phyloP scores from a whole-genome alignment of 1,140 invertebrate species.

The Adelges cooleyi region DNA sequence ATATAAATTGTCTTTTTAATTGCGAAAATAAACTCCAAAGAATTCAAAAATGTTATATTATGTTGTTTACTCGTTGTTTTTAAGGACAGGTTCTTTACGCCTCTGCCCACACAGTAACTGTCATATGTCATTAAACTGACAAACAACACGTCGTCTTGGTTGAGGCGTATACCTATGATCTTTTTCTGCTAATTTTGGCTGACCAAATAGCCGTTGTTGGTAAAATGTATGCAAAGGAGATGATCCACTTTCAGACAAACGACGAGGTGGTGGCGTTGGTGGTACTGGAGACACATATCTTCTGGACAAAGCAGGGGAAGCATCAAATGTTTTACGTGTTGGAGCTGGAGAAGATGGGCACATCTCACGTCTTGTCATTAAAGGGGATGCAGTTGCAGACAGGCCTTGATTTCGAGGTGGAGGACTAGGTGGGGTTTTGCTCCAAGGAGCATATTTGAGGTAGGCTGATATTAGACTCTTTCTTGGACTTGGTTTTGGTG shows the following conservation, averaged over 20 bases:
- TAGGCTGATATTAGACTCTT: constrained; percentile 35
- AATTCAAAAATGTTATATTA: background rate
- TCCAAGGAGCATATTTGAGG: constrained; percentile 30
- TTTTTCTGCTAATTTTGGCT: constrained; percentile 20
- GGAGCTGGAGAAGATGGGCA: constrained; percentile 37
- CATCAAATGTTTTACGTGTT: constrained; percentile 32
- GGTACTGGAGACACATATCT: constrained; percentile 53
- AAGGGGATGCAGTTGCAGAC: constrained; percentile 43
- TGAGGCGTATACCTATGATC: constrained; percentile 57
- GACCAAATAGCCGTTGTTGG: constrained; percentile 35
- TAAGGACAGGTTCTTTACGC: constrained; percentile 23
- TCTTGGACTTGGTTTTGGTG: constrained; percentile 50
- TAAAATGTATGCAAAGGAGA: constrained; percentile 46
- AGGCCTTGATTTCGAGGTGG: constrained; percentile 50
- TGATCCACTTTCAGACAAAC: constrained; percentile 51
- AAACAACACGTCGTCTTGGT: constrained; percentile 52
- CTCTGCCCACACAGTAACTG: constrained; percentile 28
- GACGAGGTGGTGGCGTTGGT: constrained; percentile 48
- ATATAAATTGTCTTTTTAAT: constrained; percentile 28
- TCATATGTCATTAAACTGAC: constrained; percentile 34
- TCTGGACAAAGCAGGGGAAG: constrained; percentile 46
- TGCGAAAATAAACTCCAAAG: constrained; percentile 8
- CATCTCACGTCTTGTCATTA: constrained; percentile 47
- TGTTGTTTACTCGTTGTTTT: constrained; percentile 21
- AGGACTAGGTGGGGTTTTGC: constrained; percentile 46